Evolutionary conservation across 64 coral and sea anemone genomes (phyloP), one percentile per base, ranked within the genome.

Genomic region (Montipora efflorescens): DNA sequence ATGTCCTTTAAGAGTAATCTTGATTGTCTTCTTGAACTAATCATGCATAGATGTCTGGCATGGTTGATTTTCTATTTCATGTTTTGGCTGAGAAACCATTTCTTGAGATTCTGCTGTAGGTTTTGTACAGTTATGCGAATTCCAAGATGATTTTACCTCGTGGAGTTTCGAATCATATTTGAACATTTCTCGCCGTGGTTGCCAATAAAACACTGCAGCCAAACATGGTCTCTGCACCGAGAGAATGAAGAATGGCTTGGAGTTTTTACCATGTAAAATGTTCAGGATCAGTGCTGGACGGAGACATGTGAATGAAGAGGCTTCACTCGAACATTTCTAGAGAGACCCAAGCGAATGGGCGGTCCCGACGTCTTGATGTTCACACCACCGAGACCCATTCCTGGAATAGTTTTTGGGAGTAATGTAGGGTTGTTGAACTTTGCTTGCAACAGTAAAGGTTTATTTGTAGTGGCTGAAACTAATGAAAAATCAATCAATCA

Each of bases 251-350:
- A 23, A 5, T 23, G 68, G 70, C 81, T 28, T n/a, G 10, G 14
- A 15, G 53, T 3, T 64, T 3, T 8, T 49, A 36, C 36, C 2
- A 2, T 67, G 43, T 2, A 46, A 43, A 47, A 57, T 57, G 53
- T 3, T 48, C 74, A 62, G 23, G 36, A 48, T 75, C 73, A 96
- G 20, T 96, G 91, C 28, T 96, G 95, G 47, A 96, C 91, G 44
- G 95, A 89, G 4, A 97, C 77, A 67, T 97, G 87, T 7, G 95
- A 88, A 43, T 91, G 90, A 47, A 97, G 79, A 22, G 95, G 95
- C 74, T 94, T 97, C 11, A 97, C 92, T 11, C 95, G 81, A 12
- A 94, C 83, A 91, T 97, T 97, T 69, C 95, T 84, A 51, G 95
- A 97, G 67, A 97, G 91, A 46, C 95, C 95, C 75, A 97, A 47